Evolutionary conservation across 1,140 invertebrate genomes (phyloP), one percentile per base, ranked within the genome.

Genomic region (Caenorhabditis latens): DNA sequence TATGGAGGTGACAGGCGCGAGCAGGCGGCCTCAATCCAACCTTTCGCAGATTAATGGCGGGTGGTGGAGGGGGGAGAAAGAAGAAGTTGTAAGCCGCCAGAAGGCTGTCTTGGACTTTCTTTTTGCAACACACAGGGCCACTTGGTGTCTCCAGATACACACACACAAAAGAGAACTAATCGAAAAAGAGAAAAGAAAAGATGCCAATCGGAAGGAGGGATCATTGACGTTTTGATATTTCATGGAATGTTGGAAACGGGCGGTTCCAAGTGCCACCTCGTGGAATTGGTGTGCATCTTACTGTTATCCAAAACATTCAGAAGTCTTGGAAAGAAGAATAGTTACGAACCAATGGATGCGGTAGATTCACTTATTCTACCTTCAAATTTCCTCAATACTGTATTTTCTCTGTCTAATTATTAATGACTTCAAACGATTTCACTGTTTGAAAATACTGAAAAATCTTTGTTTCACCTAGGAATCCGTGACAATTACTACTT

Each of bases 1-100:
- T 79, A 79, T 79, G 71, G 71, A 79, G 71, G 71, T 79, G 71
- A 79, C 71, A 79, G 71, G 71, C 71, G 71, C 46, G 71, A 79
- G 71, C 71, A 50, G 46, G 71, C 71, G 46, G 71, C 46, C 24
- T 14, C 6, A 50, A 79, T 14, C 71, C 71, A 79, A 79, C 71
- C 71, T 79, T 79, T 79, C 46, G 71, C 71, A 79, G 71, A 79
- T 79, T 79, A 79, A 79, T 53, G 50, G 32, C 32, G 0, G 32
- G 32, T 71, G 43, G 24, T 9, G 67, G 19, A 43, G n/a, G n/a
- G 42, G 46, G 53, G 71, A 5, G n/a, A 19, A 21, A 24, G 46
- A 50, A 43, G 71, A 79, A 50, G 71, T 79, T 79, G 71, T 79
- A 79, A 79, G 71, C 67, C 67, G 67, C 67, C 63, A 65, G 42